phyloP scores from a whole-genome alignment of 2,797 vertebrate genomes.

The Artibeus lituratus region DNA sequence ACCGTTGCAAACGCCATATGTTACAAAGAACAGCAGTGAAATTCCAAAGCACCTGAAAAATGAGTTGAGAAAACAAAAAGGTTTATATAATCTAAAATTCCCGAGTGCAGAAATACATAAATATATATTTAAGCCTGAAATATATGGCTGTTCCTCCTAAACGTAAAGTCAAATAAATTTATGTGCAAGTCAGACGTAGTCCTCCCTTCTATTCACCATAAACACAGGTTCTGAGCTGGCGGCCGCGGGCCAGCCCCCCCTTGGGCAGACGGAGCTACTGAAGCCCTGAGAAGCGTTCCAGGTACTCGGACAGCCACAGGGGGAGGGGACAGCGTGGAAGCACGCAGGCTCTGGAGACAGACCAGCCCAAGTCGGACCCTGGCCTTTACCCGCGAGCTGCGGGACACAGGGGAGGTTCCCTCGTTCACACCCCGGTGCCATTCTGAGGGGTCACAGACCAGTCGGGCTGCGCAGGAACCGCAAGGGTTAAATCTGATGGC shows the following conservation, averaged over 20 bases:
- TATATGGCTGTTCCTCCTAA: conserved; percentile 70
- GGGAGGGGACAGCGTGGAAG: not conserved
- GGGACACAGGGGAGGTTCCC: not conserved
- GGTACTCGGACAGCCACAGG: not conserved
- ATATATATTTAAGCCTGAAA: conserved; percentile 76
- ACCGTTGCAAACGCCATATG: conserved; percentile 45
- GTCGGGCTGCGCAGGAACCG: not conserved
- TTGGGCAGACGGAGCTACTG: not conserved
- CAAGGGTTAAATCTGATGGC: not conserved
- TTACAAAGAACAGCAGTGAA: conserved; percentile 58
- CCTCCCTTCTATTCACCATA: conserved; percentile 52
- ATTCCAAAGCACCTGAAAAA: conserved; percentile 76
- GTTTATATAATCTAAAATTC: conserved; percentile 72
- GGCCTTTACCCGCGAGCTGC: not conserved
- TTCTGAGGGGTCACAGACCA: not conserved
- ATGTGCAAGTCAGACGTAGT: conserved; percentile 66
- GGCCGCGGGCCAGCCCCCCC: not conserved
- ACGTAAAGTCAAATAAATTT: conserved; percentile 76
- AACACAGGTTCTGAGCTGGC: conserved; percentile 55
- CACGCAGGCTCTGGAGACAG: not conserved
- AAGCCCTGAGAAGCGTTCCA: not conserved
- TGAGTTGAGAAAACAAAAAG: conserved; percentile 71
- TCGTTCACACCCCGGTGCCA: not conserved
- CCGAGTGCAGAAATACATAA: conserved; percentile 66
- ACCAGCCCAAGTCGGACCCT: not conserved